Evolutionary conservation across 2,113 vertebrate species (phyloP), one percentile per base, ranked within the genome.

Genomic region (Semicossyphus pulcher): DNA sequence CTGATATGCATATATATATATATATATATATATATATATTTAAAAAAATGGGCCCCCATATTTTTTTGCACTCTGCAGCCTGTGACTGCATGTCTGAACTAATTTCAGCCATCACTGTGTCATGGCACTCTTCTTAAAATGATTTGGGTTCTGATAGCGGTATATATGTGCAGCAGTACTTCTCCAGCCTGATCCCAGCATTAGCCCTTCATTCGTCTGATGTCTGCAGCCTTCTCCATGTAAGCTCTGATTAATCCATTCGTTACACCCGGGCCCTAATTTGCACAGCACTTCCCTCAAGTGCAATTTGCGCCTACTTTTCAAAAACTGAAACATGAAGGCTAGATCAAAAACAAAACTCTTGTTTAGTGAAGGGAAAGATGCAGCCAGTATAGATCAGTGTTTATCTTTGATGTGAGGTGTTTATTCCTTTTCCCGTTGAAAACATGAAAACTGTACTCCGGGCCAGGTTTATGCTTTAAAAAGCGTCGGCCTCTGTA

Each of bases 161-260:
- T 63, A 31, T 58, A 54, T 44, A 37, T 7, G 34, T 51, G 58
- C 11, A 4, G 57, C 45, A 69, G 53, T 52, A 78, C 29, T 10
- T 80, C 65, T 51, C 47, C 41, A 59, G 16, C 25, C 10, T 62
- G 42, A 66, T 63, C 52, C 26, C 12, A 32, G 47, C 16, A 48
- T 68, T 58, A 65, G 60, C 34, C 58, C 25, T 45, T 71, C 57
- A 62, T 53, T 62, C 44, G 32, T 57, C 70, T 76, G 49, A 81
- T 70, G 63, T 73, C 45, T 73, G 78, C 67, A 66, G 65, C 65
- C 52, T 62, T 59, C 67, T 31, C 59, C 34, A 25, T 51, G 62
- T 62, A 62, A 76, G 66, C 71, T 78, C 80, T 64, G 74, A 84
- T 78, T 78, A 83, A 75, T 59, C 65, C 47, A 72, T 81, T 89